phyloP scores from a whole-genome alignment of 2,113 vertebrate species.

The Meleagris gallopavo region DNA sequence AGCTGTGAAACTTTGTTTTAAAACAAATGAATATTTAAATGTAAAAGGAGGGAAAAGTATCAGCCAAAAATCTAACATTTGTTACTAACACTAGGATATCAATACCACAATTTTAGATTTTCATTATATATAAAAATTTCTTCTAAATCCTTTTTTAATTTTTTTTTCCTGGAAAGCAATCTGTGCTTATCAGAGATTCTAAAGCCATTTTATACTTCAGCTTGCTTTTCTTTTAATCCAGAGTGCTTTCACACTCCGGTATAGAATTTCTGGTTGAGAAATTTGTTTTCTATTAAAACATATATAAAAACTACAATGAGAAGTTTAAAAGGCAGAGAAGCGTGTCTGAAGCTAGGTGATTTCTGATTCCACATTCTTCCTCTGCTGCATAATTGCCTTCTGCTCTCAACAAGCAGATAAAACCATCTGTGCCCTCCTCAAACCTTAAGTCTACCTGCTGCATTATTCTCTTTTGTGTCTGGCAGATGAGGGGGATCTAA shows the following conservation, averaged over 20 bases:
- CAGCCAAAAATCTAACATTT: not conserved
- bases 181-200: not conserved
- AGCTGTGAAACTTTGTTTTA: not conserved
- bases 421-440: not conserved
- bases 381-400: not conserved
- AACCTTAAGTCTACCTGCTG: not conserved
- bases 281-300: not conserved
- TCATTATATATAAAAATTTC: not conserved
- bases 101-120: not conserved
- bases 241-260: not conserved
- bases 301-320: not conserved
- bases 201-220: not conserved
- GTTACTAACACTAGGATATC: not conserved
- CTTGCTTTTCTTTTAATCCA: not conserved
- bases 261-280: not conserved
- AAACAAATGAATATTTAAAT: not conserved
- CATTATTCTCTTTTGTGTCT: not conserved
- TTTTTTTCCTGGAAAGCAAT: not conserved
- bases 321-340: not conserved
- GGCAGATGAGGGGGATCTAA: not conserved
- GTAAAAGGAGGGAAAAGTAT: not conserved
- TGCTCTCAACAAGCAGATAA: not conserved
- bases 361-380: not conserved
- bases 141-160: not conserved
- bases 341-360: not conserved